phyloP scores from a whole-genome alignment of 2,797 vertebrate species.

The Protonibea diacanthus region DNA sequence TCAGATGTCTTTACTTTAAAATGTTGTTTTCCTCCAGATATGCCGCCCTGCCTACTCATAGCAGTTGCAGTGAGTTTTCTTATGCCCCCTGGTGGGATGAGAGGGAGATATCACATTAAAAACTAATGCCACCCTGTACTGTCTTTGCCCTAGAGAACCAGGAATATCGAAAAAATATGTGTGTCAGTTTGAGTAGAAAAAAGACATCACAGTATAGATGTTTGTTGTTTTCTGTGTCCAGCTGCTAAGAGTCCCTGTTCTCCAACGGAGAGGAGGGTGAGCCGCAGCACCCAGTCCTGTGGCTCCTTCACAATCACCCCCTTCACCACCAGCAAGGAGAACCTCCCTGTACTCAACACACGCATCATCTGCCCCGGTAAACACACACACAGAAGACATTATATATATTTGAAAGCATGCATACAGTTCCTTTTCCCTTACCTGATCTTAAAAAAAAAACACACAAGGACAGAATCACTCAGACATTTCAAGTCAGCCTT shows the following conservation, averaged over 20 bases:
- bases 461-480: slow-evolving; percentile 2
- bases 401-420: not conserved
- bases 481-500: not conserved
- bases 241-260: slow-evolving; percentile 89
- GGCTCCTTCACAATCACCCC: slow-evolving; percentile 90
- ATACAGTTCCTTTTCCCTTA: not conserved
- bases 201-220: not conserved
- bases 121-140: not conserved
- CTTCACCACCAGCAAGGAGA: slow-evolving; percentile 94
- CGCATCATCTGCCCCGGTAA: slow-evolving; percentile 98
- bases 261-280: slow-evolving; percentile 88
- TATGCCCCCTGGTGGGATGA: slow-evolving; percentile 20
- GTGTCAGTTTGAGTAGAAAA: not conserved
- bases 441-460: not conserved
- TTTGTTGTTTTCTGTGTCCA: slow-evolving; percentile 45
- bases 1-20: not conserved
- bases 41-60: not conserved
- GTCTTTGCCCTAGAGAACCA: not conserved
- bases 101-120: slow-evolving; percentile 1
- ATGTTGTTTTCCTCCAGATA: not conserved
- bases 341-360: slow-evolving; percentile 97
- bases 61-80: not conserved
- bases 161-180: not conserved
- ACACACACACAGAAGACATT: slow-evolving; percentile 9
- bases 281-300: slow-evolving; percentile 89